Base-by-base conservation (phyloP, 1,140 invertebrate species). In the Drosophila mauritiana region DNA sequence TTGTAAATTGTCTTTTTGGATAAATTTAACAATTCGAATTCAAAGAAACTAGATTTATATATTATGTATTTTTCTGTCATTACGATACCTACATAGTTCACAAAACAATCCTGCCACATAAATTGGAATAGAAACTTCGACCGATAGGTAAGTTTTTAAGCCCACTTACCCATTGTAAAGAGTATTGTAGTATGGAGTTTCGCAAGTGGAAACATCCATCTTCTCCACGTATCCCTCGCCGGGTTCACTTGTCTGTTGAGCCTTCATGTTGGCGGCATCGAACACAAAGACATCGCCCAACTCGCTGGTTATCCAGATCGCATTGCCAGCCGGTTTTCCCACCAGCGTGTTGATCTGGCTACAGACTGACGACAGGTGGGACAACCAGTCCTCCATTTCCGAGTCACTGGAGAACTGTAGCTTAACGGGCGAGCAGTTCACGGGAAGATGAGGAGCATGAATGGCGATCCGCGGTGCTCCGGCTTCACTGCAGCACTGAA, bases 341-440 rank as follows among this genome's bases (percentile, higher is more conserved):
- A 94, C 94, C 37, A 96, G 92, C 63, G 94, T 94, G 92, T 96
- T 95, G 58, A 96, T 94, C 92, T 96, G 94, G 73, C 95, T 96
- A 90, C 95, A 95, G 13, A 96, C 95, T 91, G 93, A 94, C n/a
- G 94, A 94, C 64, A 97, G 93, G 85, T 97, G 94, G 39, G 95
- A 94, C 49, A 97, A 94, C 97, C 97, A 98, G 90, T 98, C 97
- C 93, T 97, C 96, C 92, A 97, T 94, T 92, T 97, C 96, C 42
- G 95, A 94, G 92, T 97, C 97, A 77, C 95, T 95, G 5, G 17
- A 93, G 92, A 92, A 97, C 96, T 92, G 96, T 95, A 97, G 92
- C 92, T 95, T 94, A 8, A 97, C 93, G 7, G 94, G 92, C 36
- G 91, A 84, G 15, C 91, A 92, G 73, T 92, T 92, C 45, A 92